Percentiles rank a stretch among this genome's conserved stretches.
Conservation (phyloP, 1,140 invertebrate species). For the Papilio aristodemus region DNA sequence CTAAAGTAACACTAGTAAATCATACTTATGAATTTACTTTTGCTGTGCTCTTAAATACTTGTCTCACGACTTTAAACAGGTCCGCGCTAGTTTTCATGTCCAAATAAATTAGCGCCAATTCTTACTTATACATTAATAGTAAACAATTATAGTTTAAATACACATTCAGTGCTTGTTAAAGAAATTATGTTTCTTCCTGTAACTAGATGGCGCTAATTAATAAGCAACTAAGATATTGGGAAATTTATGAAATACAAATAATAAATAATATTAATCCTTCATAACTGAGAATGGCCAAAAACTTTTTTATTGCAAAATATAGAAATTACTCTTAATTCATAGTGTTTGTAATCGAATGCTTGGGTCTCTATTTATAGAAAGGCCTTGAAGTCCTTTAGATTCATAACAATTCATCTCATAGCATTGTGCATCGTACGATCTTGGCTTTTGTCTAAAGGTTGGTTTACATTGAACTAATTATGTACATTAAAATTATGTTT, state of each 20-base stretch:
- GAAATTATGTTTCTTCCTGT: too few species aligned
- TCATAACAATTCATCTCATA: slow-evolving; percentile 35
- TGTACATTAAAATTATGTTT: background rate
- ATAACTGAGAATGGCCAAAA: too few species aligned
- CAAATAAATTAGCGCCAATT: background rate
- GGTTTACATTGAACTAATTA: slow-evolving; percentile 2
- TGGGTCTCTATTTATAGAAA: slow-evolving; percentile 43
- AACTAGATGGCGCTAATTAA: too few species aligned
- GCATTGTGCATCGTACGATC: slow-evolving; percentile 56
- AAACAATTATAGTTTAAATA: too few species aligned
- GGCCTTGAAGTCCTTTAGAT: slow-evolving; percentile 51
- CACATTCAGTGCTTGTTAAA: too few species aligned
- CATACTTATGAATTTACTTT: too few species aligned
- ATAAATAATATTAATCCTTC: too few species aligned
- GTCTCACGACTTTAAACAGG: slow-evolving; percentile 10
- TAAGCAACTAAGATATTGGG: too few species aligned
- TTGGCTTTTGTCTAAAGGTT: slow-evolving; percentile 36
- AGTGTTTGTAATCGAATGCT: background rate
- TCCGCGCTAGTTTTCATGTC: slow-evolving; percentile 2
- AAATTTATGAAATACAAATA: too few species aligned
- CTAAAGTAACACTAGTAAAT: too few species aligned
- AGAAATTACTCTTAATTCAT: background rate
- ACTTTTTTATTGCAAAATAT: too few species aligned
- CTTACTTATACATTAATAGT: background rate
- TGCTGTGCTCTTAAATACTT: too few species aligned